phyloP scores from a whole-genome alignment of 1,140 invertebrate species.

The Rhopalosiphum padi region DNA sequence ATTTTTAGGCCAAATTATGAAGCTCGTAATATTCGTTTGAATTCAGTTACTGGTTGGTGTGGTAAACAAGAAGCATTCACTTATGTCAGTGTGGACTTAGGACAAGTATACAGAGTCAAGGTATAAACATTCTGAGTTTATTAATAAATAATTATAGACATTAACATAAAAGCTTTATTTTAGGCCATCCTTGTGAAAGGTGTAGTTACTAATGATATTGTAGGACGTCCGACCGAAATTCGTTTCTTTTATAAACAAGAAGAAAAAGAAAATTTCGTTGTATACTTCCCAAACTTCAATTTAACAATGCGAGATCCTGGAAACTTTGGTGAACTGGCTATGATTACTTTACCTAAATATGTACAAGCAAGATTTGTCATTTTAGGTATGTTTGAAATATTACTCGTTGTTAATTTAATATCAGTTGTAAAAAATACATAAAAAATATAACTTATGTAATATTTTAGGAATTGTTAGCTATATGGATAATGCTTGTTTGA shows the following conservation, averaged over 20 bases:
- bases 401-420: not conserved
- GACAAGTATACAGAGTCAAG: conserved; percentile 87
- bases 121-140: conserved; percentile 61
- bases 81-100: conserved; percentile 93
- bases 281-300: conserved; percentile 96
- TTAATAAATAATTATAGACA: not conserved
- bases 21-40: conserved; percentile 86
- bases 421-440: not conserved
- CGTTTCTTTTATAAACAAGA: conserved; percentile 96
- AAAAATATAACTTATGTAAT: conserved; percentile 39
- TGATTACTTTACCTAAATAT: conserved; percentile 92
- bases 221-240: conserved; percentile 92
- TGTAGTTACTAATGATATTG: conserved; percentile 93
- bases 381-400: conserved; percentile 67
- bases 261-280: conserved; percentile 92
- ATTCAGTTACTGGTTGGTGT: conserved; percentile 95
- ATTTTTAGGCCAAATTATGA: conserved; percentile 81
- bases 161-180: not conserved
- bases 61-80: conserved; percentile 94
- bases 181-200: conserved; percentile 88
- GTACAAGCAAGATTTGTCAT: conserved; percentile 93
- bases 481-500: conserved; percentile 94
- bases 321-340: conserved; percentile 92
- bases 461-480: conserved; percentile 87
- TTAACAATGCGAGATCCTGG: conserved; percentile 91